Base-by-base conservation (phyloP, 37 sponge, comb jelly and placozoan genomes). In the Mnemiopsis leidyi region DNA sequence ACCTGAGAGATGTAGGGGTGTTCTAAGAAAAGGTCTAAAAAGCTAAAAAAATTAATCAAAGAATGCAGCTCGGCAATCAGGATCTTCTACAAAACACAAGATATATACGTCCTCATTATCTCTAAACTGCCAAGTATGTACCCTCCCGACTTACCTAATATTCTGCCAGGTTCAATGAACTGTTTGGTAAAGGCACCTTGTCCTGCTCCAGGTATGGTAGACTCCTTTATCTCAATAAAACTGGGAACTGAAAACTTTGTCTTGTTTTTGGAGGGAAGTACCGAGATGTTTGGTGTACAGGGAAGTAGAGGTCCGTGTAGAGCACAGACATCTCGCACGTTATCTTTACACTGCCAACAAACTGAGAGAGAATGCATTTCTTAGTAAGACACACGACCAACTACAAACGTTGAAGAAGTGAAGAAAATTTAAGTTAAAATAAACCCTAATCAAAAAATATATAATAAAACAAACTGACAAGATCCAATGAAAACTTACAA, bases 281-380 rank as follows among this genome's bases (percentile, higher is more conserved):
- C 7, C 5, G 36, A 33, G 30, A 82, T 34, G 23, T 29, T 2
- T 30, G 18, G 36, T 34, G 36, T 23, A 82, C 82, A 82, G 3
- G 82, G 82, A 5, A 36, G 23, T 30, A 82, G 36, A 34, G 36
- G 37, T 5, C 82, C 82, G 23, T 82, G 82, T 82, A 82, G 23
- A 5, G 18, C 82, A 82, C 82, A 82, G 3, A 7, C 30, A 32
- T 3, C 9, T 31, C 31, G 2, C 36, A 82, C 82, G 23, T 29
- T 23, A 30, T 35, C 38, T 34, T 82, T 34, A 82, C 82, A 82
- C 36, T 34, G 23, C 82, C 82, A 82, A 23, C 82, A 82, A 82
- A 29, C 82, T 82, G 75, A 71, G n/a, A 28, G n/a, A 71, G n/a
- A n/a, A n/a, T n/a, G n/a, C n/a, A n/a, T n/a, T n/a, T n/a, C n/a